Percentiles rank a stretch among this genome's conserved stretches.
These are phyloP conservation scores for Phrixothrix hirtus DNA, from an alignment of 2,888 invertebrate genomes.

Conservation along the genomic window DNA sequence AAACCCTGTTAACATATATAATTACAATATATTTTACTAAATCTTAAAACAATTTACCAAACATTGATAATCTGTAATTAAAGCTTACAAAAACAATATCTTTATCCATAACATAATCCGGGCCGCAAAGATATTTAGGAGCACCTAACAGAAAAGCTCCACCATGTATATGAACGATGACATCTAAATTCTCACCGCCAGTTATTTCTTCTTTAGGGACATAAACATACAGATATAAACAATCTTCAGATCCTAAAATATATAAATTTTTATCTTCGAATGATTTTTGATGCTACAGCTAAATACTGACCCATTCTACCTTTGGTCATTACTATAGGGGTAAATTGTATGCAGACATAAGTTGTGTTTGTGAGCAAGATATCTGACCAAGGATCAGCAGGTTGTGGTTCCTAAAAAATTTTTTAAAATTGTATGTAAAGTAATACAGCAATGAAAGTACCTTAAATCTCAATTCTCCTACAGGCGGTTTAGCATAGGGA, in stretches of 20 bases:
- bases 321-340: constrained; percentile 31
- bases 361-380: constrained; percentile 39
- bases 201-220: constrained; percentile 59
- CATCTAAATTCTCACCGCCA: constrained; percentile 52
- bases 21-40: no score
- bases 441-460: constrained; percentile 1
- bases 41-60: constrained; percentile 46
- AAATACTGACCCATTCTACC: constrained; percentile 10
- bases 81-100: constrained; percentile 49
- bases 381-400: constrained; percentile 42
- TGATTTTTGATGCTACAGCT: no score
- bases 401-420: constrained; percentile 34
- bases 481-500: constrained; percentile 66
- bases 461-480: constrained; percentile 63
- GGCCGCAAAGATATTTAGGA: constrained; percentile 54
- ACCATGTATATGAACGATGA: constrained; percentile 57
- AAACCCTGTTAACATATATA: constrained; percentile 43
- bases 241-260: constrained; percentile 67
- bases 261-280: no score
- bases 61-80: constrained; percentile 48
- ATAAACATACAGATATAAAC: constrained; percentile 66
- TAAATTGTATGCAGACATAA: constrained; percentile 42
- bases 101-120: constrained; percentile 52
- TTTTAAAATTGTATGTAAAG: not conserved
- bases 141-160: constrained; percentile 57